phyloP scores from a whole-genome alignment of 2,113 vertebrate genomes.

The Egretta garzetta region DNA sequence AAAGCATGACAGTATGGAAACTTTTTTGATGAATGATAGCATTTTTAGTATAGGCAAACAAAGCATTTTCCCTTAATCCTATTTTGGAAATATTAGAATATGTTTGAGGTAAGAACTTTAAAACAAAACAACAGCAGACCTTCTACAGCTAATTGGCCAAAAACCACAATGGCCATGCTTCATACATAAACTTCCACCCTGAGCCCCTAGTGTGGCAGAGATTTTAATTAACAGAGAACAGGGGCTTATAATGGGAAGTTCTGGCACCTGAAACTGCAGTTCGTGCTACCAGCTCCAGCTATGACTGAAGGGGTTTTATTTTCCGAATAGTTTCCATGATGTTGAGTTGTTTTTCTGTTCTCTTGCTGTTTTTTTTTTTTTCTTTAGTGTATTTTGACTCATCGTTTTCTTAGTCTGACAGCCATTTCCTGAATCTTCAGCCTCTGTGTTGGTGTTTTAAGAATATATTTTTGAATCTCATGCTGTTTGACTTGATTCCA shows the following conservation, averaged over 20 bases:
- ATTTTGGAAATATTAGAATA: not conserved
- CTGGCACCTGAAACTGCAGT: not conserved
- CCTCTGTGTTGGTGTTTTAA: conserved; percentile 18
- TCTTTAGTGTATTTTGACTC: conserved; percentile 41
- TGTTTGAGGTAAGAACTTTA: not conserved
- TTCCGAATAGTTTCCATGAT: conserved; percentile 44
- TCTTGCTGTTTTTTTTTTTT: not conserved
- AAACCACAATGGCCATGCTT: not conserved
- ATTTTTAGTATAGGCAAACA: not conserved
- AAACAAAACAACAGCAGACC: not conserved
- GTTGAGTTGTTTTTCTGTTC: conserved; percentile 25
- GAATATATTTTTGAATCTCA: conserved; percentile 41
- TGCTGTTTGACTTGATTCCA: conserved; percentile 13
- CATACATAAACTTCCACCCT: not conserved
- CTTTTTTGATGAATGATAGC: not conserved
- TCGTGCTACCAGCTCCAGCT: not conserved
- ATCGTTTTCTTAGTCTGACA: conserved; percentile 31
- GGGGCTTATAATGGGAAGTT: not conserved
- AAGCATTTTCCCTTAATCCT: not conserved
- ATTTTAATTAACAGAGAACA: not conserved
- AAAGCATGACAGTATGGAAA: not conserved
- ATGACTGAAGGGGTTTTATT: conserved; percentile 46
- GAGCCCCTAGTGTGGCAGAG: not conserved
- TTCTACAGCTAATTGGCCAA: not conserved
- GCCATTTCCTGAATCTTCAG: conserved; percentile 20